Percentiles rank a stretch among this genome's conserved stretches.
These are phyloP conservation scores for Hybognathus amarus DNA, from an alignment of 2,797 vertebrate species.

Conservation along the genomic window DNA sequence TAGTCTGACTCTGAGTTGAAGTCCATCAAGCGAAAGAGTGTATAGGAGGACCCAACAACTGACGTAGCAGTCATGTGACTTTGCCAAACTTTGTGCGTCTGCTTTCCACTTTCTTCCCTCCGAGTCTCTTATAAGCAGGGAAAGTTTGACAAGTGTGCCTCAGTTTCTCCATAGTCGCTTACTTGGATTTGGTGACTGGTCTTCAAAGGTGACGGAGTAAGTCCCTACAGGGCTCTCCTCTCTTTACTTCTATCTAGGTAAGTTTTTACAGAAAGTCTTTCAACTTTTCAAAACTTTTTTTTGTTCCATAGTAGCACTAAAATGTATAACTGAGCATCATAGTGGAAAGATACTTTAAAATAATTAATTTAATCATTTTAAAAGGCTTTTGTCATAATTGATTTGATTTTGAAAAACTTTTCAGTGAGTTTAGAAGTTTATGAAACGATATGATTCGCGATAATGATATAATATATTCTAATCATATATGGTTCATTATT, in stretches of 20 bases:
- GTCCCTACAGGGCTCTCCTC: slow-evolving; percentile 61
- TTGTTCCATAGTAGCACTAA: neutral
- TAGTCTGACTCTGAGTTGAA: neutral
- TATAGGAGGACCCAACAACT: slow-evolving; percentile 55
- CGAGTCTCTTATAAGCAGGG: slow-evolving; percentile 72
- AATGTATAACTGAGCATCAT: neutral
- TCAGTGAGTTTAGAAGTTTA: neutral
- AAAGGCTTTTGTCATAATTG: neutral
- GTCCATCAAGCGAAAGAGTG: neutral
- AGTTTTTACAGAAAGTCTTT: slow-evolving; percentile 37
- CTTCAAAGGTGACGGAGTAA: slow-evolving; percentile 61
- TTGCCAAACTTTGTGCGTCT: slow-evolving; percentile 55
- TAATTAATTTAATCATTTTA: neutral
- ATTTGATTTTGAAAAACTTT: neutral
- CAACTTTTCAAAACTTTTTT: slow-evolving; percentile 1
- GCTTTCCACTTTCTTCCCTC: slow-evolving; percentile 53
- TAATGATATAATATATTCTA: neutral
- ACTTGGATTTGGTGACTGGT: slow-evolving; percentile 67
- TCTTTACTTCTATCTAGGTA: slow-evolving; percentile 68
- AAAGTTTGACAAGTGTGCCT: slow-evolving; percentile 74
- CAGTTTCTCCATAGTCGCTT: slow-evolving; percentile 69
- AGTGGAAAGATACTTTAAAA: neutral
- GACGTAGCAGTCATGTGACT: slow-evolving; percentile 80
- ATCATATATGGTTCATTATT: neutral
- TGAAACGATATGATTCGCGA: neutral